A percentile compares a stretch with the other conserved stretches of the same genome.
Evolutionary conservation across 2,888 invertebrate species (phyloP).

Genomic region (Villa cingulata): DNA sequence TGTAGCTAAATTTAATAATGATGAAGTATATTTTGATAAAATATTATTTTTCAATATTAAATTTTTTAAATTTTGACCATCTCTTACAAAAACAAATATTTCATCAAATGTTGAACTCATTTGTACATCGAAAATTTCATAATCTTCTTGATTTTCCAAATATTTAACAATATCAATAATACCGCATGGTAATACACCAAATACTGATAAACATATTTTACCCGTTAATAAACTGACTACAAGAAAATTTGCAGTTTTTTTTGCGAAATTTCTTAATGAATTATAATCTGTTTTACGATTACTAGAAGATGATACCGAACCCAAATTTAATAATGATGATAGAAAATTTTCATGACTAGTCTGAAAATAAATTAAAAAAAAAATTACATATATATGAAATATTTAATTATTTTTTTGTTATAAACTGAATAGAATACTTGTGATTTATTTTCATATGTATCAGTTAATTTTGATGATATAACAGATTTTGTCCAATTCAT

Average conservation of each 20-base stretch:
- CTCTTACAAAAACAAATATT: constrained; percentile 49
- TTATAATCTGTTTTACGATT: constrained; percentile 40
- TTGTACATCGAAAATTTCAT: constrained; percentile 49
- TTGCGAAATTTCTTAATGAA: constrained; percentile 38
- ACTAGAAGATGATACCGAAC: constrained; percentile 41
- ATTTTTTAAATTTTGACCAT: constrained; percentile 50
- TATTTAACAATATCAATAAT: constrained; percentile 46
- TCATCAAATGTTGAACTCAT: constrained; percentile 57
- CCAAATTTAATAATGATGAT: constrained; percentile 43
- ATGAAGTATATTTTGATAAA: constrained; percentile 27
- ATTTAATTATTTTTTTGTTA: neutral
- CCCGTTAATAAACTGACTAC: constrained; percentile 65
- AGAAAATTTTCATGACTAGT: constrained; percentile 42
- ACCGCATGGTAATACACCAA: constrained; percentile 74
- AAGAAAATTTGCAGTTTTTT: constrained; percentile 59
- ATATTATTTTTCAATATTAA: constrained; percentile 31
- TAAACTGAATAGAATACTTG: constrained; percentile 15
- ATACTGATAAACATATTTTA: constrained; percentile 58
- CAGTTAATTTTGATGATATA: constrained; percentile 21
- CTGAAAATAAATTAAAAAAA: constrained; percentile 24
- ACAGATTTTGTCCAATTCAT: constrained; percentile 53
- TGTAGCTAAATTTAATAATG: constrained; percentile 44
- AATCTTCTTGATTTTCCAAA: constrained; percentile 42
- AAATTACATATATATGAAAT: neutral
- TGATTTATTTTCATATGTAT: constrained; percentile 19